Evolutionary conservation across 2,888 invertebrate species (phyloP), one percentile per base, ranked within the genome.

Genomic region (Plutella xylostella): DNA sequence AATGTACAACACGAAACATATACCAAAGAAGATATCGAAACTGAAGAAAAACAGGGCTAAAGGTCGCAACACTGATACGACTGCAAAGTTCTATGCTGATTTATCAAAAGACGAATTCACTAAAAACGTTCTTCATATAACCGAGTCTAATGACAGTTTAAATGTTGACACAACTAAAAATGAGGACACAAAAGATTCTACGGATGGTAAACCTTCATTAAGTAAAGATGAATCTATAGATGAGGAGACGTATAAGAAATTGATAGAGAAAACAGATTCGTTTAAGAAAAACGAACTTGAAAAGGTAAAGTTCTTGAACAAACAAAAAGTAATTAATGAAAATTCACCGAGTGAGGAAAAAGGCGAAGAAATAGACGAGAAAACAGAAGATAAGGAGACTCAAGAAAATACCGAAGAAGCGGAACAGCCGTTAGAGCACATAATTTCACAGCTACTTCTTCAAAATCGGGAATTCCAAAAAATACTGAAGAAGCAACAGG

Each of bases 381-480:
- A 54, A 50, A 43, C 28, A 30, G 53, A 65, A 51, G 58, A 68
- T 48, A 57, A 65, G 11, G 53, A 55, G 42, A n/a, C n/a, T n/a
- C n/a, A n/a, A n/a, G 74, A 74, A 53, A 72, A 61, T 41, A 67
- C 66, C 31, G 72, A 80, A 56, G 75, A 75, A 47, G 60, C 58
- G 17, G 85, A 86, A 60, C 89, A 86, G 63, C 90, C 87, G 41
- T 79, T 90, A 55, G 90, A 92, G 70, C 86, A 93, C 71, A 90
- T 95, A 40, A 93, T 95, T 42, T 90, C 93, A 1, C 93, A 93
- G 61, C 78, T 94, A 12, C 73, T 95, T 4, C 89, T 93, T 88
- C 91, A 93, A 63, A 93, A 92, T 60, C 87, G 91, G 55, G 93
- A 93, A 51, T 93, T 94, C 53, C 92, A 93, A 54, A 89, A 91